Conservation (phyloP, 2,113 vertebrate species). For the Orthonyx spaldingii region DNA sequence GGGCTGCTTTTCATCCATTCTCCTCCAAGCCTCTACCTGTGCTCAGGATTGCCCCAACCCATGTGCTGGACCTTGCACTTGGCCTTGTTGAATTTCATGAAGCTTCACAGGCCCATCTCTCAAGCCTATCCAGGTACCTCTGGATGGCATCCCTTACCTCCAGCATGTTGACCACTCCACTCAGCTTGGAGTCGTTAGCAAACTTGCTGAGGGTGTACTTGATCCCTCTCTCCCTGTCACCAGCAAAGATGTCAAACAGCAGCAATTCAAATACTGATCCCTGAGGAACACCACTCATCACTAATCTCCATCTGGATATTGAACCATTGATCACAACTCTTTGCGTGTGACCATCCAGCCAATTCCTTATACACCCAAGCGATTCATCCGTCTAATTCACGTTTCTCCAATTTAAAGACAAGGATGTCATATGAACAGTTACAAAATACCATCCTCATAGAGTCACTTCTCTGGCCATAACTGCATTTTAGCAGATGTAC, state of each 20-base stretch:
- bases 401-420: neutral
- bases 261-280: neutral
- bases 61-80: neutral
- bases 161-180: neutral
- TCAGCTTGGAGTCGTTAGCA: neutral
- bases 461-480: neutral
- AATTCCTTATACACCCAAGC: neutral
- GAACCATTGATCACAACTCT: neutral
- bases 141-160: neutral
- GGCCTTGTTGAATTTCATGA: neutral
- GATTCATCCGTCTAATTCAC: neutral
- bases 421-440: neutral
- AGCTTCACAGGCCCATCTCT: neutral
- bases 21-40: neutral
- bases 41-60: neutral
- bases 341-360: neutral
- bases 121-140: neutral
- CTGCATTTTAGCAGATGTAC: conserved; percentile 59
- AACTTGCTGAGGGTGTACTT: neutral
- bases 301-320: neutral
- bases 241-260: neutral
- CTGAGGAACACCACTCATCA: neutral
- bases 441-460: neutral
- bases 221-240: neutral
- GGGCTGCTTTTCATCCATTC: neutral